Evolutionary conservation across 2,888 invertebrate genomes (phyloP), one percentile per base, ranked within the genome.

Genomic region (Pristionchus entomophagus): DNA sequence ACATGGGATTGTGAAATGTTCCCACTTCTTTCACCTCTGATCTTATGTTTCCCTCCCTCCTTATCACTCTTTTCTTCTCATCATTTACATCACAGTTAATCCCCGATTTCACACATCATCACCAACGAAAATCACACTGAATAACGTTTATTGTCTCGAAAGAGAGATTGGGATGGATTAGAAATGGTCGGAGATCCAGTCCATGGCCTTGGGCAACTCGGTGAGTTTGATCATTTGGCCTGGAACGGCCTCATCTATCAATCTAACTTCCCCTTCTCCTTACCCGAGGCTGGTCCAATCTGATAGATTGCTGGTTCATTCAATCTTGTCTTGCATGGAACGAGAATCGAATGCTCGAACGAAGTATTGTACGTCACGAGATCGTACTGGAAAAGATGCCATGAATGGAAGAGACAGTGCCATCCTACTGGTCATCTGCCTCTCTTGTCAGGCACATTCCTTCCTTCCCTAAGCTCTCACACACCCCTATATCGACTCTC

Each of bases 71-170:
- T 19, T 17, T 35, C 19, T 65, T 65, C 65, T 65, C 65, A 65
- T 65, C 65, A 65, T 35, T 65, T 29, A 19, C 32, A 38, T 45
- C 45, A 32, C 35, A 65, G 35, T 65, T 35, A 32, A 32, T 35
- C 32, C 14, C 38, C 22, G 17, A 73, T 35, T 73, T 73, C 73
- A 45, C 73, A 73, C 73, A 38, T 45, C n/a, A 56, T 14, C 38
- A 73, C 45, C n/a, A 73, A 26, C 65, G 38, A 26, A 17, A 45
- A 26, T 41, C n/a, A 73, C 56, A 56, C 10, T 41, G 78, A 77
- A 51, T 80, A 80, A 41, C 78, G 78, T 80, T 80, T 80, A 80
- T 80, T 51, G 26, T 80, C 26, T 80, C n/a, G 32, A 80, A 19
- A 12, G 32, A 12, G 32, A 10, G 3, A 32, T 45, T 45, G 45